Percentiles rank a stretch among this genome's conserved stretches.
Evolutionary conservation across 2,888 invertebrate species (phyloP).

Genomic region (Criorhina ranunculi): DNA sequence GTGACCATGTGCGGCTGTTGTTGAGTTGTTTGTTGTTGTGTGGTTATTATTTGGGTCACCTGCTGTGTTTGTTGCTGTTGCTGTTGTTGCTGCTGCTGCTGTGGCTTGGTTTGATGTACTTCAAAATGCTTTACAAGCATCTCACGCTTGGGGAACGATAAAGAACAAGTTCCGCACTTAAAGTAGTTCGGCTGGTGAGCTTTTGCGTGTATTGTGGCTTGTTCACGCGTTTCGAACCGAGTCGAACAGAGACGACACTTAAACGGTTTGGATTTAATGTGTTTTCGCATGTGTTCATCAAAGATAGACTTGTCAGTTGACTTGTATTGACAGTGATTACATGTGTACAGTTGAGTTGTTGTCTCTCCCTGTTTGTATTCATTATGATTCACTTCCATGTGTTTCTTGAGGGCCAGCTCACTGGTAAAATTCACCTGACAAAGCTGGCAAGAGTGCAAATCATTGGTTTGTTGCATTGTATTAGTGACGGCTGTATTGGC

Average conservation of each 20-base stretch:
- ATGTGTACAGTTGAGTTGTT: conserved; percentile 81
- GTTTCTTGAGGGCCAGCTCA: conserved; percentile 83
- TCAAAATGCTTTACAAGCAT: conserved; percentile 84
- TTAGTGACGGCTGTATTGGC: conserved; percentile 26
- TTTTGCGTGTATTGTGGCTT: conserved; percentile 84
- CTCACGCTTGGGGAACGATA: conserved; percentile 84
- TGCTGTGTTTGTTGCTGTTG: conserved; percentile 63
- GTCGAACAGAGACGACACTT: conserved; percentile 84
- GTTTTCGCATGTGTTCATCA: conserved; percentile 84
- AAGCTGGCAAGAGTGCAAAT: conserved; percentile 80
- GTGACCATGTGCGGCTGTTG: conserved; percentile 80
- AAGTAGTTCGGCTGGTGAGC: conserved; percentile 84
- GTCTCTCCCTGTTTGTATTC: conserved; percentile 80
- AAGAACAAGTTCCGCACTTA: conserved; percentile 84
- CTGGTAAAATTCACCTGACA: conserved; percentile 84
- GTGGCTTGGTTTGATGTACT: conserved; percentile 81
- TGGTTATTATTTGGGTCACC: conserved; percentile 64
- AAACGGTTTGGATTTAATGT: conserved; percentile 84
- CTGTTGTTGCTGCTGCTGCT: conserved; percentile 77
- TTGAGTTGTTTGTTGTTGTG: conserved; percentile 60
- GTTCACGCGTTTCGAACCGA: conserved; percentile 84
- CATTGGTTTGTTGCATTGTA: conserved; percentile 80
- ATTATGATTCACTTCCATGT: conserved; percentile 84
- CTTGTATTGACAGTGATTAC: conserved; percentile 84
- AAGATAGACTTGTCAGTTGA: conserved; percentile 83